Evolutionary conservation across 2,888 invertebrate species (phyloP).

Genomic region (Galeopsomyia nigrocyanea): DNA sequence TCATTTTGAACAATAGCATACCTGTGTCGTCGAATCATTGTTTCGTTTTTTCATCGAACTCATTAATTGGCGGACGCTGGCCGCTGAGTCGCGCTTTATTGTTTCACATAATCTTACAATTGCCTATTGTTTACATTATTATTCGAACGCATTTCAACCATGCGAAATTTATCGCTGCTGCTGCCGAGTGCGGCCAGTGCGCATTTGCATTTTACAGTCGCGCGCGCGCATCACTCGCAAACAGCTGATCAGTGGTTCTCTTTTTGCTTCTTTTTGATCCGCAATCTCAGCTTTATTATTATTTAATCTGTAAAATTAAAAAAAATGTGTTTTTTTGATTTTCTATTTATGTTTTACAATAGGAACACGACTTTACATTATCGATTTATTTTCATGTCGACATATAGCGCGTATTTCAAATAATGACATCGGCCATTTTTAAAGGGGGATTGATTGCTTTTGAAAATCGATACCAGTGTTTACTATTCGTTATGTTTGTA

Average conservation of each 20-base stretch:
- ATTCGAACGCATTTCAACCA: constrained; percentile 7
- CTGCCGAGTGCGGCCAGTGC: too few relatives aligned
- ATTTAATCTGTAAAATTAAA: too few relatives aligned
- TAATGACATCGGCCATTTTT: constrained; percentile 5
- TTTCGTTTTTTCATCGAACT: constrained; percentile 21
- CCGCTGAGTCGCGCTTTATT: constrained; percentile 21
- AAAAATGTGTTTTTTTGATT: too few relatives aligned
- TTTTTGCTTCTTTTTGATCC: background rate
- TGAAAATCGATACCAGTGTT: background rate
- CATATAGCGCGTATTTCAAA: constrained; percentile 8
- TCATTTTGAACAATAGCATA: constrained; percentile 16
- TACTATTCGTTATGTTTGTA: too few relatives aligned
- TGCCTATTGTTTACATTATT: background rate
- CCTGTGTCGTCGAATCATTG: constrained; percentile 49
- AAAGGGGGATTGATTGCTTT: constrained; percentile 10
- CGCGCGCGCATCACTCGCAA: background rate
- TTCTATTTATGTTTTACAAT: too few relatives aligned
- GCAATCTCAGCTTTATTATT: too few relatives aligned
- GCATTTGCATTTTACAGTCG: too few relatives aligned
- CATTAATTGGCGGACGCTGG: background rate
- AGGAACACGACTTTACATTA: too few relatives aligned
- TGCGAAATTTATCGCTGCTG: background rate
- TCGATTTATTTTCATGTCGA: too few relatives aligned
- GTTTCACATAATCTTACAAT: constrained; percentile 32
- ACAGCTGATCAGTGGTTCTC: constrained; percentile 38